A percentile compares a stretch with the other conserved stretches of the same genome.
Evolutionary conservation across 1,140 invertebrate species (phyloP).

Genomic region (Heliconius nattereri): DNA sequence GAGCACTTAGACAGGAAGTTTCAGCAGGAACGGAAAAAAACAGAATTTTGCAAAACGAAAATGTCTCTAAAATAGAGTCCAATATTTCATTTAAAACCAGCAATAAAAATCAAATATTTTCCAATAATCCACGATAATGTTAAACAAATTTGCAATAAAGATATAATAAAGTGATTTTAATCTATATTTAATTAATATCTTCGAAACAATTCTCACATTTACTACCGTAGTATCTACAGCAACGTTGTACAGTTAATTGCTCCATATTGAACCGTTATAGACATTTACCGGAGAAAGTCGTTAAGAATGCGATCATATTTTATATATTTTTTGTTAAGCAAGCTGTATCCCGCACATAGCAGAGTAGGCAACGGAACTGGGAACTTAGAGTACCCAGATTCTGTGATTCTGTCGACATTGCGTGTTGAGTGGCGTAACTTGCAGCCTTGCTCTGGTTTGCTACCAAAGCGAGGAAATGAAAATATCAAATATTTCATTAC

Average conservation of each 20-base stretch:
- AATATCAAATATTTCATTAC: too few relatives aligned
- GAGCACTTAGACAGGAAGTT: too few relatives aligned
- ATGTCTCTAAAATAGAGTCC: too few relatives aligned
- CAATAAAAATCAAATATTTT: neutral
- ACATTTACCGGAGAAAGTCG: conserved; percentile 9
- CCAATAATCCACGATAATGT: neutral
- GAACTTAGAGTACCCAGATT: neutral
- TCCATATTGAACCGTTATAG: conserved; percentile 14
- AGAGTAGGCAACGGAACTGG: neutral
- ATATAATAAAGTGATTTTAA: neutral
- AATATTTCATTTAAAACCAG: neutral
- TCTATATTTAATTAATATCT: neutral
- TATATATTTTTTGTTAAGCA: neutral
- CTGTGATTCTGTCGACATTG: neutral
- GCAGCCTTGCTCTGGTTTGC: too few relatives aligned
- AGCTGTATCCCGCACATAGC: too few relatives aligned
- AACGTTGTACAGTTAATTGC: conserved; percentile 10
- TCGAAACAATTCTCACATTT: neutral
- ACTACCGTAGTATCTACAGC: neutral
- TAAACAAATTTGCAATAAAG: neutral
- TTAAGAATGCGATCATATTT: conserved; percentile 6
- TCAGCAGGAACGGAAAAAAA: too few relatives aligned
- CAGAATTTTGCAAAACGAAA: too few relatives aligned
- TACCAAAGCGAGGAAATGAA: too few relatives aligned
- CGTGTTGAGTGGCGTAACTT: too few relatives aligned